Percentiles rank a stretch among this genome's conserved stretches.
Conservation (phyloP, 2,888 invertebrate species). For the Masnerella sp. region DNA sequence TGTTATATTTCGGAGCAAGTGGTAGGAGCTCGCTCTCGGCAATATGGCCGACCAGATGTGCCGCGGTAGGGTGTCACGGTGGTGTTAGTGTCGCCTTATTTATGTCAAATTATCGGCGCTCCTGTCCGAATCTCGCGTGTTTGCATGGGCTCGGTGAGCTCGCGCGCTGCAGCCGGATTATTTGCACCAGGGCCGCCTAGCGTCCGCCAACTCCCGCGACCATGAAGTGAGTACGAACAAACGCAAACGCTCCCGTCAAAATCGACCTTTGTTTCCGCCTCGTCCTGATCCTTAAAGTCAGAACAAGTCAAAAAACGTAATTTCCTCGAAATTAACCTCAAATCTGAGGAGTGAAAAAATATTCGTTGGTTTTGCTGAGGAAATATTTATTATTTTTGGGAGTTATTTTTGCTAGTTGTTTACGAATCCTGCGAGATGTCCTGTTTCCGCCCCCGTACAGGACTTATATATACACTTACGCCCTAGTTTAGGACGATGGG, state of each 20-base stretch:
- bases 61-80: slow-evolving; percentile 73
- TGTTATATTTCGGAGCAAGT: no score
- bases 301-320: no score
- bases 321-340: no score
- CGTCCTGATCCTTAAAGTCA: no score
- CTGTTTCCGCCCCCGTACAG: no score
- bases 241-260: slow-evolving; percentile 6
- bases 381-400: no score
- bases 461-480: no score
- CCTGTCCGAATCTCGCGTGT: slow-evolving; percentile 76
- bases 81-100: slow-evolving; percentile 75
- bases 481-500: no score
- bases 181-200: slow-evolving; percentile 76
- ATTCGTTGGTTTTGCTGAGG: no score
- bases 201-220: slow-evolving; percentile 74
- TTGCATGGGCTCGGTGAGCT: slow-evolving; percentile 77
- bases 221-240: slow-evolving; percentile 74
- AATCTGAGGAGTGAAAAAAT: no score
- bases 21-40: slow-evolving; percentile 62
- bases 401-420: no score
- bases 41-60: slow-evolving; percentile 76
- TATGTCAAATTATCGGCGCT: slow-evolving; percentile 77
- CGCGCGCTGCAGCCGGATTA: slow-evolving; percentile 74
- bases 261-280: neutral
- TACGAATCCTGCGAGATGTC: no score